Base-by-base conservation (phyloP, 2,888 invertebrate species). In the Labia minor region DNA sequence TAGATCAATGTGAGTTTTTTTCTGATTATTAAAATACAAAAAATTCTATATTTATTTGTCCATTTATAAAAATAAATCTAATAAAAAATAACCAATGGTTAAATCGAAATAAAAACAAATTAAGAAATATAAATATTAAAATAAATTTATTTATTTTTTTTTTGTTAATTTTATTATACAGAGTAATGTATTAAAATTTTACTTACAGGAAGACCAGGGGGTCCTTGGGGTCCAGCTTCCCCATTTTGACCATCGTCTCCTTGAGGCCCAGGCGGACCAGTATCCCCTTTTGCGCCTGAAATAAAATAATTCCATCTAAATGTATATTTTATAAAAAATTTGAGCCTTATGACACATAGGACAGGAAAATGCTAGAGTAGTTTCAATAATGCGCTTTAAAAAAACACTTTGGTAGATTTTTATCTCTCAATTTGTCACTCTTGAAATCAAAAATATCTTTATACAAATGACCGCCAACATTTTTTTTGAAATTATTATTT, bases 141-240 rank as follows among this genome's bases (percentile, higher is more conserved):
- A n/a, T n/a, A n/a, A n/a, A n/a, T n/a, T n/a, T n/a, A n/a, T n/a
- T n/a, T n/a, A n/a, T n/a, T n/a, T n/a, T n/a, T n/a, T n/a, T n/a
- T n/a, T n/a, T n/a, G n/a, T n/a, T n/a, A n/a, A n/a, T n/a, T 14
- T n/a, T 6, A 65, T 1, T 61, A 1, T 18, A 20, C 33, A 62
- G 61, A n/a, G 33, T 67, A 63, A 65, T 67, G 64, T 62, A 67
- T n/a, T n/a, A n/a, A n/a, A n/a, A n/a, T n/a, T n/a, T n/a, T 70
- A 77, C 84, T 80, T 75, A 89, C 89, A 72, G 89, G 89, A 76
- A 87, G 82, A 71, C 92, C 92, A 21, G 92, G 92, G 14, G 92
- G 92, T 67, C 92, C 93, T 77, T 90, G 90, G 71, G 91, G 88
- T 70, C 93, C 93, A n/a, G 87, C 79, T 72, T 87, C 86, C 6